These are phyloP conservation scores for Kryptopterus vitreolus DNA, from an alignment of 2,797 vertebrate species.

Conservation along the genomic window DNA sequence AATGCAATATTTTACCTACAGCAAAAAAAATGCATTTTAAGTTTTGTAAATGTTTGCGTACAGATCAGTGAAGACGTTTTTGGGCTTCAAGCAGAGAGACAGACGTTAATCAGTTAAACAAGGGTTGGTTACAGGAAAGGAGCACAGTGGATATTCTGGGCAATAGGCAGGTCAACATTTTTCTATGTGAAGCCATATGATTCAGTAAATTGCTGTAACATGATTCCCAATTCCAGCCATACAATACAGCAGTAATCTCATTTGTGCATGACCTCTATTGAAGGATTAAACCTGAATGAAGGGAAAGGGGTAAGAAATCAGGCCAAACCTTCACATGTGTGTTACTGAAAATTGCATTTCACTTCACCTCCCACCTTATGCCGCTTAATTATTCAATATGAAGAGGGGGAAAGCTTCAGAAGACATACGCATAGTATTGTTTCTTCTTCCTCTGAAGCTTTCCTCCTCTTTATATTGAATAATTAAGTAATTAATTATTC, in stretches of 20 bases:
- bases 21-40: neutral
- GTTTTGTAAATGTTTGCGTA: neutral
- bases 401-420: neutral
- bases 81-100: neutral
- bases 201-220: neutral
- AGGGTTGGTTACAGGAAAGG: neutral
- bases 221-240: neutral
- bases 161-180: neutral
- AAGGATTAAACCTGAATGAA: neutral
- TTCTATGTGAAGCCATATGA: neutral
- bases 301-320: neutral
- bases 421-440: neutral
- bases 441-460: too few species aligned
- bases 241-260: neutral
- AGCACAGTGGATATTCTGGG: neutral
- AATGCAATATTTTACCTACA: neutral
- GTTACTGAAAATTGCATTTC: neutral
- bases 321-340: neutral
- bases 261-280: slow-evolving; percentile 5
- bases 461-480: too few species aligned
- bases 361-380: neutral
- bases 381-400: neutral
- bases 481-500: too few species aligned
- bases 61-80: neutral
- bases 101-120: neutral